Evolutionary conservation across 2,113 vertebrate genomes (phyloP), one percentile per base, ranked within the genome.

Genomic region (Apteryx owenii): DNA sequence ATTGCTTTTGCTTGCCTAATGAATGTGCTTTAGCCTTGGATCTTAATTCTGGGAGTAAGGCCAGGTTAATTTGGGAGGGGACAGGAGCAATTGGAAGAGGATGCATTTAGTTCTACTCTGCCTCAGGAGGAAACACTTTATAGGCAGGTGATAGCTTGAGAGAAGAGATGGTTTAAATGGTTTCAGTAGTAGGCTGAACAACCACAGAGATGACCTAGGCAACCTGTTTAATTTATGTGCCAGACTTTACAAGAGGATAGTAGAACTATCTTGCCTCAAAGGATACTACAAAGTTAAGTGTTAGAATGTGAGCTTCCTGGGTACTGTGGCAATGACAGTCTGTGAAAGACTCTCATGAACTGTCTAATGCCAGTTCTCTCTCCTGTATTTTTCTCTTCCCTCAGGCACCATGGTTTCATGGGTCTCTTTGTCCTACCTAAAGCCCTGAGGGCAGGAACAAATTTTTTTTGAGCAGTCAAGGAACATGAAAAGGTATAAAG

Each of bases 1-100:
- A 5, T 3, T 0, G 0, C 8, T 56, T 69, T 81, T 72, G 21
- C 33, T 68, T 64, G 9, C 36, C 46, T 56, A 3, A 4, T 19
- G 17, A 9, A 10, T 62, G 14, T 62, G 28, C 76, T 50, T 46
- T 48, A 36, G 76, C 60, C n/a, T n/a, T 51, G 46, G 18, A 28
- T 38, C n/a, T 50, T 28, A 38, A 25, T 50, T 65, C 29, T 40
- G 60, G 19, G 36, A 64, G 46, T 36, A 79, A 46, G 46, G 19
- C 36, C 21, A 40, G n/a, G 28, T 62, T 40, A 21, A 48, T 64
- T 38, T 48, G 48, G 36, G 46, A 17, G n/a, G 28, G n/a, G 36
- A 38, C 12, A 40, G 77, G n/a, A 29, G 15, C 36, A 38, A 9
- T n/a, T 19, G n/a, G 44, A 36, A 62, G 48, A 64, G 36, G 14